Evolutionary conservation across 1,140 invertebrate genomes (phyloP).

Genomic region (Rhagoletis pomonella): DNA sequence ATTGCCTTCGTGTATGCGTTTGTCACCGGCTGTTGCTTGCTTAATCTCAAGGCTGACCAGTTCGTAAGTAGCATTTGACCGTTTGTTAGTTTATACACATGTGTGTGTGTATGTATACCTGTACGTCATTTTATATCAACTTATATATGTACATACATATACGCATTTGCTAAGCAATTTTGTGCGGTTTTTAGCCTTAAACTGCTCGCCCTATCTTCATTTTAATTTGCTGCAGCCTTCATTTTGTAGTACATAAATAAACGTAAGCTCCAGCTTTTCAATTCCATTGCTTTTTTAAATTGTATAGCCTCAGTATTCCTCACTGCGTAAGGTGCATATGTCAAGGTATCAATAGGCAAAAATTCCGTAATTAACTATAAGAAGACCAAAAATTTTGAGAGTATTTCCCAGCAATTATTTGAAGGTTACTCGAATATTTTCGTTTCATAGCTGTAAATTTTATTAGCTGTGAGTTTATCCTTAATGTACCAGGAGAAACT

Average conservation of each 20-base stretch:
- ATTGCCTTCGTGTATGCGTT: neutral
- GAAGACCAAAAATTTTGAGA: neutral
- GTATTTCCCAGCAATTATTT: conserved; percentile 28
- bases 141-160: neutral
- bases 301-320: neutral
- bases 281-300: neutral
- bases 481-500: too few species aligned
- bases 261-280: neutral
- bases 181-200: neutral
- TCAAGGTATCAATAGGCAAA: neutral
- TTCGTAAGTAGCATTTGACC: neutral
- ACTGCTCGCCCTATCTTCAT: neutral
- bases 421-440: neutral
- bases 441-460: neutral
- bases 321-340: neutral
- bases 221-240: neutral
- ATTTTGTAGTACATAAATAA: neutral
- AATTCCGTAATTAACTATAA: neutral
- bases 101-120: too few species aligned
- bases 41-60: conserved; percentile 32
- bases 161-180: neutral
- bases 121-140: too few species aligned
- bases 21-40: neutral
- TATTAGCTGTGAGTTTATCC: neutral
- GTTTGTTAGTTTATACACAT: neutral